Evolutionary conservation across 2,888 invertebrate species (phyloP).

Genomic region (Cremastinae sp.): DNA sequence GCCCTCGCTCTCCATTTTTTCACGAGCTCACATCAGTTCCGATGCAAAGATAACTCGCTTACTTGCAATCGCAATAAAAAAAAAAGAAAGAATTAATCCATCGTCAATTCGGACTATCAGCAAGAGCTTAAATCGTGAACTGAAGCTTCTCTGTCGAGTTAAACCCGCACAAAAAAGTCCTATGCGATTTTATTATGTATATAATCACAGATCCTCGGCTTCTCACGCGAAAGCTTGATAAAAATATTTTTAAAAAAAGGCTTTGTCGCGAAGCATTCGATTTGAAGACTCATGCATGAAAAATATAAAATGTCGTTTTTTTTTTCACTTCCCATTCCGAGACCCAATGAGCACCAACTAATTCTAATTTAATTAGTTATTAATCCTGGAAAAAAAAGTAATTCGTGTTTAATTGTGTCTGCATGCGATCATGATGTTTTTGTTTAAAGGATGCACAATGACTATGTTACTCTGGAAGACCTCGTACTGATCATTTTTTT

Average conservation of each 20-base stretch:
- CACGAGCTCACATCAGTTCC: not conserved
- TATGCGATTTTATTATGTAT: no score
- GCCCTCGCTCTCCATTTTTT: not conserved
- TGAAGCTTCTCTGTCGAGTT: no score
- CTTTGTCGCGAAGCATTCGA: slow-evolving; percentile 37
- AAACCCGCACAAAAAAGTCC: no score
- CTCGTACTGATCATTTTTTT: slow-evolving; percentile 48
- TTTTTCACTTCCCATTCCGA: slow-evolving; percentile 41
- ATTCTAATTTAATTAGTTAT: slow-evolving; percentile 31
- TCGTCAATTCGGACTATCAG: no score
- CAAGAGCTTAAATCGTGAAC: no score
- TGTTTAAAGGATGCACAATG: slow-evolving; percentile 80
- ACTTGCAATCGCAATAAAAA: no score
- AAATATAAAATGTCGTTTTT: slow-evolving; percentile 46
- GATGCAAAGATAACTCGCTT: not conserved
- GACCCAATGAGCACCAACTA: slow-evolving; percentile 19
- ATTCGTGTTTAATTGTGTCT: slow-evolving; percentile 67
- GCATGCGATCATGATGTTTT: slow-evolving; percentile 77
- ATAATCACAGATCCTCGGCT: no score
- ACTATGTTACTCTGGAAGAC: slow-evolving; percentile 77
- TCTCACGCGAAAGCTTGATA: slow-evolving; percentile 25
- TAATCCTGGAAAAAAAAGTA: slow-evolving; percentile 41
- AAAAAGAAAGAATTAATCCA: no score
- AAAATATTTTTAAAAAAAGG: no score
- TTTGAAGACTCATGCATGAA: slow-evolving; percentile 36